phyloP scores from a whole-genome alignment of 1,140 invertebrate genomes.

The Musca vetustissima region DNA sequence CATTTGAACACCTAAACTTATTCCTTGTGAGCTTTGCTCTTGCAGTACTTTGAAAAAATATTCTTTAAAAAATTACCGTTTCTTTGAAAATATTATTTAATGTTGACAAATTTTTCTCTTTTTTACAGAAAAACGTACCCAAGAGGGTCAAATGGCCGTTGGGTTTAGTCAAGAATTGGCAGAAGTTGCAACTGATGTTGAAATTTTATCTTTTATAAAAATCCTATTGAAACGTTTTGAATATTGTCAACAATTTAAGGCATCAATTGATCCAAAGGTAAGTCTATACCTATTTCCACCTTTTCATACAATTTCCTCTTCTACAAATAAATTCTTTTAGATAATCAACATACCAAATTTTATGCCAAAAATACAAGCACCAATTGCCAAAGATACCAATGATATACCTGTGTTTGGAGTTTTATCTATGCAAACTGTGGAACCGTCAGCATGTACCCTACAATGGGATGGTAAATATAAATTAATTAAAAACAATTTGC shows the following conservation, averaged over 20 bases:
- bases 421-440: conserved; percentile 62
- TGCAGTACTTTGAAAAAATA: no score
- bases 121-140: conserved; percentile 48
- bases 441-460: conserved; percentile 60
- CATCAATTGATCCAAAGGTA: conserved; percentile 54
- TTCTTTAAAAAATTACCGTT: no score
- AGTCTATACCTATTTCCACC: not conserved
- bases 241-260: conserved; percentile 59
- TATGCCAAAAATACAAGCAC: conserved; percentile 57
- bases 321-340: conserved; percentile 44
- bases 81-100: no score
- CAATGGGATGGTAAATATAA: conserved; percentile 57
- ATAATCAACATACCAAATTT: conserved; percentile 55
- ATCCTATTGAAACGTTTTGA: conserved; percentile 67
- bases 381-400: conserved; percentile 47
- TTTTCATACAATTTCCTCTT: no score
- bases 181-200: conserved; percentile 66
- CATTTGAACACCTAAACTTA: no score
- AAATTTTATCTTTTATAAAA: conserved; percentile 67
- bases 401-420: conserved; percentile 59
- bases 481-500: no score
- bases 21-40: no score
- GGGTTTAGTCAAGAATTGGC: conserved; percentile 64
- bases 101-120: no score
- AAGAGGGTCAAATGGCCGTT: conserved; percentile 58